Conservation (phyloP, 1,140 invertebrate species). For the Bombyx mandarina region DNA sequence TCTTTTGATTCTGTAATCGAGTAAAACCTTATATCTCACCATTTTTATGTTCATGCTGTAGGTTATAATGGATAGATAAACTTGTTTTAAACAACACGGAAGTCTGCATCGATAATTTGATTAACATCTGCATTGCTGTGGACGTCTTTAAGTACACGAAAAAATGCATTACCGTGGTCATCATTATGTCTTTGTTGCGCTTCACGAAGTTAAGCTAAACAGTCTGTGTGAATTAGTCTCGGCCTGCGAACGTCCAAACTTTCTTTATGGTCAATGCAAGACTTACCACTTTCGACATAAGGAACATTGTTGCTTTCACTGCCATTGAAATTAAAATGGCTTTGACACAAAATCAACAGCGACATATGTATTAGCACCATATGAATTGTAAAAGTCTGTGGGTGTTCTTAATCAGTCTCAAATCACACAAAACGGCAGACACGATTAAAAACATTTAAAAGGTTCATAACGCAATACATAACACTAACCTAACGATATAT, state of each 20-base stretch:
- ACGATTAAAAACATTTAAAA: too few relatives aligned
- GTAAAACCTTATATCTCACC: neutral
- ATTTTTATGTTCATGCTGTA: neutral
- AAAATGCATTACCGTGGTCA: conserved; percentile 54
- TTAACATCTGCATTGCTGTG: conserved; percentile 51
- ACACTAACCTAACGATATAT: too few relatives aligned
- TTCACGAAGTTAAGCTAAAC: conserved; percentile 66
- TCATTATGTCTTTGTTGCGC: conserved; percentile 58
- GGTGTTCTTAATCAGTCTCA: conserved; percentile 54
- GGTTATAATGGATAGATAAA: conserved; percentile 16
- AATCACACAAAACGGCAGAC: too few relatives aligned
- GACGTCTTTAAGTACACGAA: conserved; percentile 56
- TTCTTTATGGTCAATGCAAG: conserved; percentile 12
- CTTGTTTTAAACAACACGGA: conserved; percentile 49
- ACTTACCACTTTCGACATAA: conserved; percentile 29
- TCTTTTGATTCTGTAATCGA: neutral
- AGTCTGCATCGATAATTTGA: conserved; percentile 61
- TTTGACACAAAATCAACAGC: conserved; percentile 52
- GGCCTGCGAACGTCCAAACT: conserved; percentile 22
- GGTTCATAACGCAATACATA: too few relatives aligned
- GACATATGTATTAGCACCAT: conserved; percentile 45
- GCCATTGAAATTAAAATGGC: conserved; percentile 26
- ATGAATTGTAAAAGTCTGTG: conserved; percentile 49
- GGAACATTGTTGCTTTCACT: conserved; percentile 29
- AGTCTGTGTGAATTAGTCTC: conserved; percentile 59